These are phyloP conservation scores for Amblyjoppa fuscipennis DNA, from an alignment of 2,888 invertebrate species.

Conservation along the genomic window DNA sequence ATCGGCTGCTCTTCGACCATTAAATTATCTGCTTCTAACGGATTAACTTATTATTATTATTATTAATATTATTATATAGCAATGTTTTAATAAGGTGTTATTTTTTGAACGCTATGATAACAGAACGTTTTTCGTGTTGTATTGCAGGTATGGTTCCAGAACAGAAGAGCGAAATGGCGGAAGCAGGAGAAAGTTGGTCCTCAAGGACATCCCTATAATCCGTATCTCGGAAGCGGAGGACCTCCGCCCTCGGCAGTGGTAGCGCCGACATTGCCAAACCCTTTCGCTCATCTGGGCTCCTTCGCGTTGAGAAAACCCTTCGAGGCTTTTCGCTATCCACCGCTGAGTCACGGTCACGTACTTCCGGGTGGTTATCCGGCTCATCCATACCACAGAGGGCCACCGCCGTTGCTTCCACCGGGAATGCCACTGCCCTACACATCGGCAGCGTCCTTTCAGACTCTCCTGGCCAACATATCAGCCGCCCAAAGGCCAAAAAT, in stretches of 20 bases:
- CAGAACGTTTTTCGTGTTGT: slow-evolving; percentile 64
- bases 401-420: slow-evolving; percentile 88
- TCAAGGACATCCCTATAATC: slow-evolving; percentile 95
- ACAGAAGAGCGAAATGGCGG: slow-evolving; percentile 96
- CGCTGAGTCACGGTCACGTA: slow-evolving; percentile 86
- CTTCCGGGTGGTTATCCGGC: slow-evolving; percentile 88
- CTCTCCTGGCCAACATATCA: slow-evolving; percentile 92
- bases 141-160: slow-evolving; percentile 97
- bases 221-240: slow-evolving; percentile 90
- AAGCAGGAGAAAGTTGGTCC: slow-evolving; percentile 97
- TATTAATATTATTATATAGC: not conserved
- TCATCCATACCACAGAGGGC: slow-evolving; percentile 87
- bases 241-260: slow-evolving; percentile 89
- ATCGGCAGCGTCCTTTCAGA: slow-evolving; percentile 92
- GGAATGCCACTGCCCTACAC: slow-evolving; percentile 85
- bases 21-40: not conserved
- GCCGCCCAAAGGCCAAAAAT: slow-evolving; percentile 88
- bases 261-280: slow-evolving; percentile 92
- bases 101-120: slow-evolving; percentile 21
- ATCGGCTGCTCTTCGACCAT: not conserved
- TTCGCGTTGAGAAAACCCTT: slow-evolving; percentile 88
- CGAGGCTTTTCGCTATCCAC: slow-evolving; percentile 91
- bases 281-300: slow-evolving; percentile 90
- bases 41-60: not conserved
- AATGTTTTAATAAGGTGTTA: not conserved